Evolutionary conservation across 2,113 vertebrate genomes (phyloP), one percentile per base, ranked within the genome.

Genomic region (Notiomystis cincta): DNA sequence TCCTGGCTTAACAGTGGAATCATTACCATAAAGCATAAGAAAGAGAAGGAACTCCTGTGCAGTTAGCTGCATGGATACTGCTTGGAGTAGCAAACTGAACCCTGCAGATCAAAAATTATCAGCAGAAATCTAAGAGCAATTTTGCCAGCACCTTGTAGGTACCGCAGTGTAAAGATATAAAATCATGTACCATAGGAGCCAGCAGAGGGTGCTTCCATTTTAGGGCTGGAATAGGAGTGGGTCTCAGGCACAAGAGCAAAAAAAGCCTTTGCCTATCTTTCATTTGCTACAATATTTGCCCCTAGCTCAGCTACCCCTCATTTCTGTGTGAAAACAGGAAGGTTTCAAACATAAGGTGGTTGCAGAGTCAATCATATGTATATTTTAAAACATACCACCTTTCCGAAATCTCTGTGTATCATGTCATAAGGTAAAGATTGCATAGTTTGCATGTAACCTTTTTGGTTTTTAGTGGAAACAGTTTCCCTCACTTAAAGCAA

Each of bases 151-250:
- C 25, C 23, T 90, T 45, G 50, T 45, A 40, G 40, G 57, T 45
- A 42, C 21, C 75, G 53, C 8, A 9, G 27, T 81, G 71, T 50
- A 67, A 90, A 94, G 82, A 18, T 33, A 33, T 18, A 48, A 86
- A 96, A 94, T 93, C 79, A 97, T 97, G 90, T 84, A 80, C 47
- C 1, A 21, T 2, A 94, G 67, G 64, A 97, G 77, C 96, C 96
- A 98, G 95, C 78, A 98, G 96, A 97, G 96, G 95, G 94, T 94
- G 95, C 95, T 96, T 98, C 94, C 78, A 89, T 97, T 97, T 97
- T 96, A 96, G 95, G 85, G 92, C 77, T 96, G 64, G 28, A 73
- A 69, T 82, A 48, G 45, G 78, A 96, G 37, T 11, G 42, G 77
- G 48, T 85, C 67, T 70, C 44, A 37, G 35, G n/a, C 33, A 42